Conservation (phyloP, 1,140 invertebrate species). For the Lepidurus arcticus region DNA sequence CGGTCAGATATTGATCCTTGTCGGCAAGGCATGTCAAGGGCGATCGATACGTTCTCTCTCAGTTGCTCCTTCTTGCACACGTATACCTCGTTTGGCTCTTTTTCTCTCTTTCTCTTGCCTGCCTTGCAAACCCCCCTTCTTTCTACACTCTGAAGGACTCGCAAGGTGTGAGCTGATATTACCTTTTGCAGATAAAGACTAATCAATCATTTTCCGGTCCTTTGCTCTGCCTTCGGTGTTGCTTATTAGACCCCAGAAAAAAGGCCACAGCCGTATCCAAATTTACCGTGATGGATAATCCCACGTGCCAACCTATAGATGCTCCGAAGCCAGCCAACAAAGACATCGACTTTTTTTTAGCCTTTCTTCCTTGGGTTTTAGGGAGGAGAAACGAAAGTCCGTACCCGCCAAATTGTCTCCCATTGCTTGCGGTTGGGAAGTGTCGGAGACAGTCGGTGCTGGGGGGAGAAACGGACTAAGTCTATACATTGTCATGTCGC, state of each 20-base stretch:
- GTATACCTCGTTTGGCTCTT: not conserved
- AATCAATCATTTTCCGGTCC: too few species aligned
- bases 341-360: not conserved
- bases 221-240: too few species aligned
- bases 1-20: slow-evolving; percentile 21
- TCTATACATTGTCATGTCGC: not conserved
- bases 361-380: not conserved
- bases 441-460: slow-evolving; percentile 20
- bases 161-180: too few species aligned
- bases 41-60: not conserved
- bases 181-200: too few species aligned
- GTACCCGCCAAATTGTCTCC: not conserved
- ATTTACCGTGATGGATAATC: too few species aligned
- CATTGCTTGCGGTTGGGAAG: not conserved
- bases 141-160: not conserved
- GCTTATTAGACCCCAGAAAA: too few species aligned
- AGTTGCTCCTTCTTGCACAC: not conserved
- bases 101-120: not conserved
- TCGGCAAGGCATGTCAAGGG: slow-evolving; percentile 16
- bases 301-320: too few species aligned
- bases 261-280: too few species aligned
- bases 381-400: not conserved
- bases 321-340: not conserved
- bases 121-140: not conserved
- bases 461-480: not conserved